Conservation (phyloP, 53 echinoderm and acorn worm genomes). For the Luidia sarsii region DNA sequence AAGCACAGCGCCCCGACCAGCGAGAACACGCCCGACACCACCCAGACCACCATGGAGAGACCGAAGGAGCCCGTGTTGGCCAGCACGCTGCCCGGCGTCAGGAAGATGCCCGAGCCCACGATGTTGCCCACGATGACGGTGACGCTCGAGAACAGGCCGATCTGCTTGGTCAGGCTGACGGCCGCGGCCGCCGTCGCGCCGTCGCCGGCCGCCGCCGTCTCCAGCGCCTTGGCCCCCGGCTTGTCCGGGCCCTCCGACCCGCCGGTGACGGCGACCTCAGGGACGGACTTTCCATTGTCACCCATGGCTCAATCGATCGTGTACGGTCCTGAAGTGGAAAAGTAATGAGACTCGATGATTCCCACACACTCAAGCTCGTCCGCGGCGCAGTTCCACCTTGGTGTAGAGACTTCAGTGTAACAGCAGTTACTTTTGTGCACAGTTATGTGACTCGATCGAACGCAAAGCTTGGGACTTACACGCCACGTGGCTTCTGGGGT, state of each 20-base stretch:
- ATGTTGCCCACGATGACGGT: constrained; percentile 80
- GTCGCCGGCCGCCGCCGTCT: neutral
- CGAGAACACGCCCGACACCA: constrained; percentile 69
- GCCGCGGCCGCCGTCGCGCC: neutral
- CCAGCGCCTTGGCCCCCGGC: neutral
- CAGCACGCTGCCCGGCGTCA: constrained; percentile 69
- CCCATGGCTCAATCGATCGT: too few species aligned
- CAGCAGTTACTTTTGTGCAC: too few species aligned
- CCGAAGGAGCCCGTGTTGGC: constrained; percentile 72
- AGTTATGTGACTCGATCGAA: too few species aligned
- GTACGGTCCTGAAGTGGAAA: too few species aligned
- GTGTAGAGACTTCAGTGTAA: too few species aligned
- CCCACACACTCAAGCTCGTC: too few species aligned
- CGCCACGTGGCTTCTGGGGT: too few species aligned
- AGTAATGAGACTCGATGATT: too few species aligned
- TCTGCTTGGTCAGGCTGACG: constrained; percentile 56
- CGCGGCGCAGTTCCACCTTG: too few species aligned
- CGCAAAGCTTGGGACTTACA: too few species aligned
- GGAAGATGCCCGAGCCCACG: constrained; percentile 77
- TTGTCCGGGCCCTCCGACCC: neutral
- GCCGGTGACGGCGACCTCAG: too few species aligned
- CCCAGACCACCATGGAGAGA: constrained; percentile 78
- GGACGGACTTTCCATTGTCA: too few species aligned
- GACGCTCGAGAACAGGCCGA: constrained; percentile 68
- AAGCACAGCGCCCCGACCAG: constrained; percentile 74